Base-by-base conservation (phyloP, 92 coral and sea anemone species). In the Umimayanthus kanabou region DNA sequence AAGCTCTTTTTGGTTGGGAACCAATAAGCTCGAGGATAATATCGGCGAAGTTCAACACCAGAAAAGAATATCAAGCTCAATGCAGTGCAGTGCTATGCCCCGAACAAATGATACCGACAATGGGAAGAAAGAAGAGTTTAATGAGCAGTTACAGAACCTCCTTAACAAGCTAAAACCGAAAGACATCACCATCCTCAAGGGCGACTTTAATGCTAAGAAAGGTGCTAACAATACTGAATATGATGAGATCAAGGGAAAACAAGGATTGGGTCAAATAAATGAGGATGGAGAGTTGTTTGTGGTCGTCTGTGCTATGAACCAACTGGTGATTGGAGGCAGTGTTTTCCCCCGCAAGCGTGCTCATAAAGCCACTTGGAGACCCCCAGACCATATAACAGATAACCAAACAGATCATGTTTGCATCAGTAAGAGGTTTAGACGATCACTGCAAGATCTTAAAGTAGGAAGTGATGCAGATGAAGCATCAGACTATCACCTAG, bases 321-420 rank as follows among this genome's bases (percentile, higher is more conserved):
- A 33, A 33, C 37, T 33, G 37, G 37, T 33, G 2, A 33, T 33
- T 33, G 37, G 37, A 4, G 84, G 76, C 18, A 76, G 40, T 39
- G 50, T 76, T 23, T 86, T 76, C 84, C 28, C 25, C 30, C 75
- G 76, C 43, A 50, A 37, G 28, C 30, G 4, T 40, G 18, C 7
- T 4, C 84, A 77, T 61, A 76, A 55, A 20, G 89, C 72, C 9
- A 86, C 65, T 22, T 76, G 84, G 84, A 23, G 23, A 77, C 64
- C 77, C 0, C 37, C 37, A 33, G 37, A 33, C 37, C 2, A 2
- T 33, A 33, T 33, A 33, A 0, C 1, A 0, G 37, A 33, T 33
- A 33, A 33, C 37, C 37, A 33, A 33, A 33, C 37, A 33, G 37
- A 33, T 33, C 37, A 33, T 33, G 37, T 33, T 33, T 33, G 37